These are phyloP conservation scores for Vulpes ferrilata DNA, from an alignment of 2,113 vertebrate genomes.

Conservation along the genomic window DNA sequence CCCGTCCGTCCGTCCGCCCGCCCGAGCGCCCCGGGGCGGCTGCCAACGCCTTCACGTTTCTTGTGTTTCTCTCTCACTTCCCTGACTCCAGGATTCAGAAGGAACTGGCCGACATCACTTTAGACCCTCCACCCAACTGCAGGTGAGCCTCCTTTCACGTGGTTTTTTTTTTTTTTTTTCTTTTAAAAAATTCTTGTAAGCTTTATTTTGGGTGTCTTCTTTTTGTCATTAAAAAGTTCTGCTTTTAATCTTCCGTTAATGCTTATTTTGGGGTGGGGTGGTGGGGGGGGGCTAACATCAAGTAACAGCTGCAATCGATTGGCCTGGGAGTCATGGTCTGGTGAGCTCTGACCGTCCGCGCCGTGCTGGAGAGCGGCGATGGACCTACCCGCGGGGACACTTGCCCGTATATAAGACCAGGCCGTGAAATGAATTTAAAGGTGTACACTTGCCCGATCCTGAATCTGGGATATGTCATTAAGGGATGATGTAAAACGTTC, in stretches of 20 bases:
- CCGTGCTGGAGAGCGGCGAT: not conserved
- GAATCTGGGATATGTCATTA: not conserved
- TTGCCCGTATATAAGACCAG: not conserved
- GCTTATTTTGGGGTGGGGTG: not conserved
- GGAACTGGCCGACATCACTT: conserved; percentile 97
- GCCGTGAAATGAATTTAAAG: not conserved
- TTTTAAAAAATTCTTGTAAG: not conserved
- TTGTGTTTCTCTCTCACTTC: conserved; percentile 75
- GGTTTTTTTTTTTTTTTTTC: too few species aligned
- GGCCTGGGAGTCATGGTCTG: not conserved
- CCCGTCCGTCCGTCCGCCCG: too few species aligned
- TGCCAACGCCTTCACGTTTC: conserved; percentile 2
- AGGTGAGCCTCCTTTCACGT: conserved; percentile 88
- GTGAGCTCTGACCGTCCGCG: not conserved
- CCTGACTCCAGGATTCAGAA: conserved; percentile 95
- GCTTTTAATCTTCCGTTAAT: not conserved
- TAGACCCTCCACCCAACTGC: conserved; percentile 99
- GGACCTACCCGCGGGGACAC: not conserved
- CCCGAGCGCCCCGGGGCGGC: not conserved
- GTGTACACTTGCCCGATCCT: not conserved
- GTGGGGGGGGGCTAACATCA: not conserved
- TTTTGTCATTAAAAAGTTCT: accelerated
- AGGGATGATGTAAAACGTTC: not conserved
- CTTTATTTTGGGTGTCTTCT: not conserved
- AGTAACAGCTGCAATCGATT: not conserved